These are phyloP conservation scores for Pollenia griseotomentosa DNA, from an alignment of 2,888 invertebrate species.

Conservation along the genomic window DNA sequence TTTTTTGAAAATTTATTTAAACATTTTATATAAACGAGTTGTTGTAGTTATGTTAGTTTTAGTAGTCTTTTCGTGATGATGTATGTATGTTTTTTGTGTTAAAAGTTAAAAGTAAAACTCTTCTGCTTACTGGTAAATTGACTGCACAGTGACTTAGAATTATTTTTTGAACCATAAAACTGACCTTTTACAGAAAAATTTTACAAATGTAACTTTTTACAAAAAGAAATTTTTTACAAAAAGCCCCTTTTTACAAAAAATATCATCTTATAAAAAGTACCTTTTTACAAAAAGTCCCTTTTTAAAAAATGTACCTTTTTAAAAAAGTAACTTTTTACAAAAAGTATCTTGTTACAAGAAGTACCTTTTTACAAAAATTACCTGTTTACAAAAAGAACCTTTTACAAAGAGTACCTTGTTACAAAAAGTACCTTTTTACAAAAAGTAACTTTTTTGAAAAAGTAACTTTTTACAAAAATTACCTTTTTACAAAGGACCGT, in stretches of 20 bases:
- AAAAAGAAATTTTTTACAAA: background rate
- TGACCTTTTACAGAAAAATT: background rate
- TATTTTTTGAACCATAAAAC: background rate
- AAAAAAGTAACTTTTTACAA: no score
- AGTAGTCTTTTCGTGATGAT: constrained; percentile 36
- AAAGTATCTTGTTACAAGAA: no score
- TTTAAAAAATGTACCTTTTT: no score
- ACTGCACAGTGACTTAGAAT: constrained; percentile 7
- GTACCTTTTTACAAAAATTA: no score
- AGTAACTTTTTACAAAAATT: no score
- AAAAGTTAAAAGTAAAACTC: constrained; percentile 68
- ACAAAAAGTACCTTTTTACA: no score
- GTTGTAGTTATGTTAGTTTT: constrained; percentile 6
- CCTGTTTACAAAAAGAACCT: no score
- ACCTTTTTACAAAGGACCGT: no score
- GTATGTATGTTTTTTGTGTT: constrained; percentile 53
- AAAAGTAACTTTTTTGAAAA: no score
- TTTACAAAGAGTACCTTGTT: no score
- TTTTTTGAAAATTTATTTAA: constrained; percentile 27
- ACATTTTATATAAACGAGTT: constrained; percentile 3
- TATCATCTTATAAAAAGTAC: no score
- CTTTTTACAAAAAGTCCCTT: no score
- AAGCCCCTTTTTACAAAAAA: background rate
- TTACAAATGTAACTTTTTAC: background rate
- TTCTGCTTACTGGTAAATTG: constrained; percentile 27